A percentile compares a stretch with the other conserved stretches of the same genome.
Conservation (phyloP, 2,113 vertebrate genomes). For the Notarius quadriscutis region DNA sequence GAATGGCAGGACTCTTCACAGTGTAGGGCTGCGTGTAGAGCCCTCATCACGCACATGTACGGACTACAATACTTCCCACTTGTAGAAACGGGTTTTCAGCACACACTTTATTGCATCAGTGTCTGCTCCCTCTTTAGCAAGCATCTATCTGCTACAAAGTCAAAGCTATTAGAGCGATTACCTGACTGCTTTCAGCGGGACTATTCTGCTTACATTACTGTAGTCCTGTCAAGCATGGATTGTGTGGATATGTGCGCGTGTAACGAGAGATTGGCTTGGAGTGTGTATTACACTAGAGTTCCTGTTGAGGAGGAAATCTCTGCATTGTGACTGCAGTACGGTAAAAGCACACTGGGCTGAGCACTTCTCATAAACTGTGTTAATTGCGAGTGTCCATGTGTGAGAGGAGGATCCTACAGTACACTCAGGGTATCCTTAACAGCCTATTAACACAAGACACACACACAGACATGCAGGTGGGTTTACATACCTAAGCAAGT, state of each 20-base stretch:
- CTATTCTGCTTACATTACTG: background rate
- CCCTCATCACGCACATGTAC: background rate
- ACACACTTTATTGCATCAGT: background rate
- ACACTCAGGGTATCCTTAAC: background rate
- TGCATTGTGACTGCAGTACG: conserved; percentile 48
- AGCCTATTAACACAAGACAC: background rate
- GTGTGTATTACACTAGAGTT: conserved; percentile 7
- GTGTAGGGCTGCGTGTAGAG: background rate
- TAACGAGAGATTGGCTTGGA: background rate
- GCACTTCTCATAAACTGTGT: background rate
- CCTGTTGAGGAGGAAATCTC: conserved; percentile 44
- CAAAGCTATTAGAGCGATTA: background rate
- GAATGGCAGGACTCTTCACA: background rate
- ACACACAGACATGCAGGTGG: conserved; percentile 19
- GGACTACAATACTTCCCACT: background rate
- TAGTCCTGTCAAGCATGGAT: background rate
- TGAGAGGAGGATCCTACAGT: background rate
- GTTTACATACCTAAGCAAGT: background rate
- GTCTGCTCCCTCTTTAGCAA: background rate
- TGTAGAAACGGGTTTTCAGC: background rate
- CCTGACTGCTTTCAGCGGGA: background rate
- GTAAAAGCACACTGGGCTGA: conserved; percentile 17
- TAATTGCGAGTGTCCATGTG: background rate
- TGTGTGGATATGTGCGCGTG: background rate
- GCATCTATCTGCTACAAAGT: background rate